Conservation (phyloP, 2,888 invertebrate genomes). For the Timema podura region DNA sequence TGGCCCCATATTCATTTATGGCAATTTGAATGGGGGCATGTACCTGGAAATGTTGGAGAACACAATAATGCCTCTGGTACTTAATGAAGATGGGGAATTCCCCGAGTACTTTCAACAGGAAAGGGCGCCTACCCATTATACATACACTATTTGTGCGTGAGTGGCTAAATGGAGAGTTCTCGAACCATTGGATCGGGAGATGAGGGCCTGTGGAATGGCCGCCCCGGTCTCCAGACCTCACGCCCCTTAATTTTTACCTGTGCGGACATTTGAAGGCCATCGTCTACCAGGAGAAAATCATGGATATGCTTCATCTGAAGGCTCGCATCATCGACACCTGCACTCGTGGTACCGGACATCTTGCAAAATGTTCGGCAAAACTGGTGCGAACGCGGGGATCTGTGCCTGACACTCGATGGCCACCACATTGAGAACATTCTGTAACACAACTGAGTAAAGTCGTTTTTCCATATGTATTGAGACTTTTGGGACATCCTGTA, state of each 20-base stretch:
- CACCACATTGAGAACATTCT: too few relatives aligned
- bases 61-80: background rate
- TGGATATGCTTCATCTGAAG: too few relatives aligned
- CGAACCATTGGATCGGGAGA: background rate
- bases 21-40: background rate
- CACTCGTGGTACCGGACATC: background rate
- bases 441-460: too few relatives aligned
- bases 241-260: background rate
- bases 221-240: background rate
- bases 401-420: too few relatives aligned
- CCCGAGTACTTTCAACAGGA: background rate
- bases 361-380: background rate
- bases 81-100: background rate
- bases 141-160: background rate
- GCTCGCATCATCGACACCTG: too few relatives aligned
- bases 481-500: too few relatives aligned
- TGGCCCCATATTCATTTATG: background rate
- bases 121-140: background rate
- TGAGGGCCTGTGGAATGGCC: background rate
- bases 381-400: background rate
- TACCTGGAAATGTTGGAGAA: background rate
- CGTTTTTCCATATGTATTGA: too few relatives aligned
- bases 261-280: too few relatives aligned
- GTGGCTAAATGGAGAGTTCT: background rate
- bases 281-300: too few relatives aligned